Conservation (phyloP, 2,113 vertebrate species). For the Rousettus leschenaultii region DNA sequence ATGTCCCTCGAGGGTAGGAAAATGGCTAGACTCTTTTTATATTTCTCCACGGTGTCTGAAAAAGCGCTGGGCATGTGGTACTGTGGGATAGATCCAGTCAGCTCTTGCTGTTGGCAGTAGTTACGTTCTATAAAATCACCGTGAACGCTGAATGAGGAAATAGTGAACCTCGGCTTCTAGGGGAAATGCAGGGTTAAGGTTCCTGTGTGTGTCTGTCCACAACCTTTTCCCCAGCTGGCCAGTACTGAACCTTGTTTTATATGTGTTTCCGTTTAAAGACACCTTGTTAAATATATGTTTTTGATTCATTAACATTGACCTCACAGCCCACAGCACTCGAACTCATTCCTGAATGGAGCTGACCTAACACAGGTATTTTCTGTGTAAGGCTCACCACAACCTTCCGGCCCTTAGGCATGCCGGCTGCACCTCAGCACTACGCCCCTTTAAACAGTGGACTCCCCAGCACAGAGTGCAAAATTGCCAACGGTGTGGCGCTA, state of each 20-base stretch:
- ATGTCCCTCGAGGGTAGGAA: background rate
- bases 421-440: background rate
- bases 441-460: background rate
- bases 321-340: background rate
- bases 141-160: background rate
- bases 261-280: background rate
- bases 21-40: background rate
- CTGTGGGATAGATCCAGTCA: too few relatives aligned
- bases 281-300: background rate
- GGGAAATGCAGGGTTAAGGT: background rate
- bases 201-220: background rate
- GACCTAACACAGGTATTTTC: background rate
- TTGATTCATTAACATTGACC: background rate
- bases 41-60: background rate
- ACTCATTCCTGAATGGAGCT: background rate
- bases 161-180: background rate
- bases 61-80: too few relatives aligned
- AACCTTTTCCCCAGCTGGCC: background rate
- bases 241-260: background rate
- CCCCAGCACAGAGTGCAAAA: background rate
- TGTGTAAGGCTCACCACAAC: background rate
- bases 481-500: background rate
- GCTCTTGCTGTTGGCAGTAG: background rate
- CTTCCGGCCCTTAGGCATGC: accelerated
- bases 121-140: accelerated